Conservation (phyloP, 2,888 invertebrate species). For the Antheraea yamamai region DNA sequence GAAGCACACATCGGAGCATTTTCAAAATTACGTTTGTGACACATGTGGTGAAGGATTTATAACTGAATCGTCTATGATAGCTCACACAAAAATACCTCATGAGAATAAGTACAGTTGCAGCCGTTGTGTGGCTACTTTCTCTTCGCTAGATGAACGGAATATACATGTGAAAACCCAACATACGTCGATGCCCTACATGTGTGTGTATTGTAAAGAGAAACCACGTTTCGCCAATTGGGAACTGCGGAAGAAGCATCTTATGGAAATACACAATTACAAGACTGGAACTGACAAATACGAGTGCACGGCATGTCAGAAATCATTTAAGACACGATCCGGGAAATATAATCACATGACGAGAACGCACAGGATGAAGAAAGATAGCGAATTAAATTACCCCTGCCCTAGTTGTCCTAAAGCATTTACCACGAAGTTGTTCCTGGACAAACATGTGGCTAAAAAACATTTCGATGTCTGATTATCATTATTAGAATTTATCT, state of each 20-base stretch:
- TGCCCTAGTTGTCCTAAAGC: conserved; percentile 78
- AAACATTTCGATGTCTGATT: conserved; percentile 73
- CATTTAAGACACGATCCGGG: conserved; percentile 72
- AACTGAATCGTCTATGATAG: conserved; percentile 72
- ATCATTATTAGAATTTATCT: conserved; percentile 22
- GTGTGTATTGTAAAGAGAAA: conserved; percentile 70
- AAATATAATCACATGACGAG: conserved; percentile 76
- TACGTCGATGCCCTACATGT: conserved; percentile 70
- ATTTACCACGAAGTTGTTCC: conserved; percentile 78
- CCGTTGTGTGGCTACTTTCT: conserved; percentile 70
- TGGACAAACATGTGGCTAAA: conserved; percentile 79
- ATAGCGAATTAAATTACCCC: conserved; percentile 68
- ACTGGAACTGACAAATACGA: conserved; percentile 72
- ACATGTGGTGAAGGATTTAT: conserved; percentile 76
- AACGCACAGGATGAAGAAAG: conserved; percentile 70
- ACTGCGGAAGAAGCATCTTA: conserved; percentile 66
- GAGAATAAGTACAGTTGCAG: conserved; percentile 74
- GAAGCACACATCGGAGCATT: conserved; percentile 72
- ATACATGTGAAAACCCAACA: conserved; percentile 72
- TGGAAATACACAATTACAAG: conserved; percentile 71
- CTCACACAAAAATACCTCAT: conserved; percentile 73
- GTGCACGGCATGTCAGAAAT: conserved; percentile 69
- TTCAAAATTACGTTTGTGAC: conserved; percentile 75
- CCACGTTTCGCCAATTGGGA: conserved; percentile 76
- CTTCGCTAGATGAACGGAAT: conserved; percentile 66